These are phyloP conservation scores for Trypoxylus dichotomus DNA, from an alignment of 1,140 invertebrate genomes.

Conservation along the genomic window DNA sequence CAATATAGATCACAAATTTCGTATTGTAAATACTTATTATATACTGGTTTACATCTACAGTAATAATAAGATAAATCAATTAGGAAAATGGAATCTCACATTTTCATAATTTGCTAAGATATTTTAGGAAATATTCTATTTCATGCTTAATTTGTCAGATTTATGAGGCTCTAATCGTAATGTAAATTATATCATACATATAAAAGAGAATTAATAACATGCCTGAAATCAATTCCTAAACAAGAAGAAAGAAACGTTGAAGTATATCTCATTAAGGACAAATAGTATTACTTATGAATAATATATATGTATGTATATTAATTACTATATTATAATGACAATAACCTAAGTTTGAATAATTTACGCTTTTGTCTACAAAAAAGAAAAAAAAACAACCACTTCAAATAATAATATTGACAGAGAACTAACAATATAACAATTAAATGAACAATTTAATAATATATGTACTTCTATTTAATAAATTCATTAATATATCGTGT, in stretches of 20 bases:
- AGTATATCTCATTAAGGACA: not conserved
- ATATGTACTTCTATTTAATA: not conserved
- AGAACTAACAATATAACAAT: constrained; percentile 18
- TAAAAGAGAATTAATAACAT: not conserved
- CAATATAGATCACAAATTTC: not conserved
- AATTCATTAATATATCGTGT: not conserved
- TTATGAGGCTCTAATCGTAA: not conserved
- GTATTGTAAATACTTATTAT: not conserved
- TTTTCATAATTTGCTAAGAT: not conserved
- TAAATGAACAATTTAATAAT: constrained; percentile 10
- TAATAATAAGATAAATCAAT: not conserved
- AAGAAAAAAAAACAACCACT: constrained; percentile 22
- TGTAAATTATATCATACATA: not conserved
- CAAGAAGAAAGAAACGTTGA: not conserved
- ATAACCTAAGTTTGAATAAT: constrained; percentile 19
- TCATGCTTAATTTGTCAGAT: not conserved
- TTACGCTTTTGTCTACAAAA: constrained; percentile 16
- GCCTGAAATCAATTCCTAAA: not conserved
- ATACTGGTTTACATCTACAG: not conserved
- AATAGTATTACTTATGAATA: not conserved
- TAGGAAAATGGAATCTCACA: not conserved
- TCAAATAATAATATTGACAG: constrained; percentile 21
- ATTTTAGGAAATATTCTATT: constrained; percentile 3
- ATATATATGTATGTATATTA: constrained; percentile 17
- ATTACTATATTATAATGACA: not conserved